phyloP scores from a whole-genome alignment of 23 tunicate genomes.

The Phallusia fumigata region DNA sequence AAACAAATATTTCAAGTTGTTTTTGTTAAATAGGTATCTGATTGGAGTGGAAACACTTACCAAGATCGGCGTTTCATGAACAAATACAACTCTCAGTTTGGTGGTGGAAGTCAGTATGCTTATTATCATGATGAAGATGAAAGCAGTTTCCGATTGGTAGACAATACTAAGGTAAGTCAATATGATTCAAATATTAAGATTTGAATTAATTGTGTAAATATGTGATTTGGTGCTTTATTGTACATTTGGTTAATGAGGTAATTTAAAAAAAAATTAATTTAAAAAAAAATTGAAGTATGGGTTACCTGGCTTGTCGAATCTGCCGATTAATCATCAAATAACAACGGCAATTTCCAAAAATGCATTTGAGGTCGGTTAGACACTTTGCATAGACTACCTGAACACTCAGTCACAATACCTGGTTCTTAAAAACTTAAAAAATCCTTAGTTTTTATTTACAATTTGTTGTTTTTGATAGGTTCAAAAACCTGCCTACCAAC shows the following conservation, averaged over 20 bases:
- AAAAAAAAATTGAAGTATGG: too few species aligned
- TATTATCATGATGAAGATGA: conserved; percentile 99
- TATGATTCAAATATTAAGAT: neutral
- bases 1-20: neutral
- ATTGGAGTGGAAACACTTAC: conserved; percentile 99
- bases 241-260: too few species aligned
- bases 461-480: conserved; percentile 28
- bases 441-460: too few species aligned
- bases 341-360: too few species aligned
- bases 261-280: too few species aligned
- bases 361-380: too few species aligned
- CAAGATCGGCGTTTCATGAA: conserved; percentile 88
- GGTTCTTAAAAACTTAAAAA: too few species aligned
- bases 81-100: conserved; percentile 90
- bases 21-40: conserved; percentile 72
- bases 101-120: conserved; percentile 89
- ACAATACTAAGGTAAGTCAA: conserved; percentile 75
- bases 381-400: too few species aligned
- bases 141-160: conserved; percentile 90
- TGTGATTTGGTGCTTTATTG: neutral
- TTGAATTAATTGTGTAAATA: neutral
- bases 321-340: too few species aligned
- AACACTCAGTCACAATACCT: too few species aligned
- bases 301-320: too few species aligned
- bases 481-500: conserved; percentile 81